These are phyloP conservation scores for Cranoglanis bouderius DNA, from an alignment of 2,113 vertebrate species.

Conservation along the genomic window DNA sequence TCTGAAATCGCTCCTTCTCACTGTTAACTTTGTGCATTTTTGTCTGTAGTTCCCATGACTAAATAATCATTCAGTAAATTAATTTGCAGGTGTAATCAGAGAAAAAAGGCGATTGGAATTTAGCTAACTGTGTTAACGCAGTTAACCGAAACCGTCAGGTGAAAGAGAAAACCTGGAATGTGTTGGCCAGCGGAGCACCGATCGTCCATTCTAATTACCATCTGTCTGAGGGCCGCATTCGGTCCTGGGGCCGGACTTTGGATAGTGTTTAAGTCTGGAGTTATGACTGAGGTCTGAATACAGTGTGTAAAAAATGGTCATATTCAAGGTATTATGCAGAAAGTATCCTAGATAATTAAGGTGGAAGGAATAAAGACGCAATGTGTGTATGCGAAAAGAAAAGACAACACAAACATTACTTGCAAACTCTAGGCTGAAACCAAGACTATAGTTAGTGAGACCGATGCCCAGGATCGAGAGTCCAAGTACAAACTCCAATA, in stretches of 20 bases:
- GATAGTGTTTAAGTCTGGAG: not conserved
- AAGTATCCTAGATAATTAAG: not conserved
- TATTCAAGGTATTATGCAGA: not conserved
- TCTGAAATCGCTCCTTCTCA: too few species aligned
- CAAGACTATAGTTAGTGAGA: not conserved
- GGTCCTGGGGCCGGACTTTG: not conserved
- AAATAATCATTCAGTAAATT: too few species aligned
- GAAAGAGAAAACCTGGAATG: too few species aligned
- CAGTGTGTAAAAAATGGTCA: not conserved
- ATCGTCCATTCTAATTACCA: not conserved
- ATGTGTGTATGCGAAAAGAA: not conserved
- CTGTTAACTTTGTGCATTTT: too few species aligned
- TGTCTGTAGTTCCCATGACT: too few species aligned
- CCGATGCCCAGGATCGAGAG: not conserved
- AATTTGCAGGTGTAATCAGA: too few species aligned
- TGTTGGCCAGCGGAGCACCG: too few species aligned
- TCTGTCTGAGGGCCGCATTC: not conserved
- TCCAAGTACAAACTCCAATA: not conserved
- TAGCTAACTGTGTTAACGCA: too few species aligned
- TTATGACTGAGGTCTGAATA: not conserved
- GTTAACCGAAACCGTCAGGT: too few species aligned
- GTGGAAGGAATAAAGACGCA: not conserved
- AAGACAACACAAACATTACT: not conserved
- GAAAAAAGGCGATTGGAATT: too few species aligned
- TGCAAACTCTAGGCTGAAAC: not conserved